Evolutionary conservation across 64 coral and sea anemone genomes (phyloP), one percentile per base, ranked within the genome.

Genomic region (Stichodactyla mertensii): DNA sequence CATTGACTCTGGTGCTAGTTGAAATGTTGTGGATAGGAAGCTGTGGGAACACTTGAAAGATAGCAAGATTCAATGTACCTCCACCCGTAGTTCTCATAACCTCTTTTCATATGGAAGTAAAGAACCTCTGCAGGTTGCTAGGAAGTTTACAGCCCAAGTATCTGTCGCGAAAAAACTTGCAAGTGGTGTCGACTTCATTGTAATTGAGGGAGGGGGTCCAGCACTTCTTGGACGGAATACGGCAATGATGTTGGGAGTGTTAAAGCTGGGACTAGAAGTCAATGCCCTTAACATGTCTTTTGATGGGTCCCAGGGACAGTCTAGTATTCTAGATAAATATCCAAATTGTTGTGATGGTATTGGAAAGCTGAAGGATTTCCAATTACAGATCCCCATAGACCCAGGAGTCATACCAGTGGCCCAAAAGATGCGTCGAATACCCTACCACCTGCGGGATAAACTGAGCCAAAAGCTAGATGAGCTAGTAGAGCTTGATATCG

Each of bases 1-100:
- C 64, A 91, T 87, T 87, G 58, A 91, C 45, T 91, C 85, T 12
- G 90, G 90, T 71, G 77, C 90, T 60, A 91, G 66, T 51, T 86
- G 82, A 54, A 88, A 89, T 79, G 74, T 93, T 85, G 78, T 69
- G 71, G 82, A 88, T 16, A 52, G 51, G 8, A 78, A 10, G 10
- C 19, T 13, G n/a, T 93, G 86, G 87, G 81, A 89, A 66, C 80
- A 80, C 53, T 85, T 88, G 91, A 85, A 93, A 31, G 71, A n/a
- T 4, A 88, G 57, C 31, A 55, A 83, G 22, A 70, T 92, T 11
- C 27, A 61, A 15, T 82, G 90, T 92, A n/a, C 16, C 9, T 88
- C 56, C 27, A 51, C 82, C n/a, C 54, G 85, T 66, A 62, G 51
- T 79, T 78, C 82, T 62, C 83, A 85, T 70, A 88, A 64, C 6